Evolutionary conservation across 1,140 invertebrate genomes (phyloP), one percentile per base, ranked within the genome.

Genomic region (Drosophila ananassae): DNA sequence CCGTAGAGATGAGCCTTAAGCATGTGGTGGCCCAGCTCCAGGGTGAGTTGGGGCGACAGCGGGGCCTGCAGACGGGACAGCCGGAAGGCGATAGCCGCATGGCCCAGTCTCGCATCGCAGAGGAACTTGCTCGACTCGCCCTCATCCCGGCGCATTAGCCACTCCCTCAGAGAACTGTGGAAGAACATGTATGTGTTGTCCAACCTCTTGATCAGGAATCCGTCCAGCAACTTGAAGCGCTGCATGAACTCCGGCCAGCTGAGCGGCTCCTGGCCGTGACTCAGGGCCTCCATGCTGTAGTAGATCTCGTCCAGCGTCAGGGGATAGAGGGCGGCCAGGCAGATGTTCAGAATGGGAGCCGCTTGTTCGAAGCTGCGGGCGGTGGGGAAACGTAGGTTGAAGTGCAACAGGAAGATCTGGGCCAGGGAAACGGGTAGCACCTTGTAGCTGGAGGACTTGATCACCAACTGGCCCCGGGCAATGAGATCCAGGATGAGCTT

Each of bases 161-260:
- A 99, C 93, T 99, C 98, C 93, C 98, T 96, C 92, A 99, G 98
- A 8, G 97, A 97, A 1, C 98, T 97, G 92, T 99, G 98, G 92
- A 98, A 98, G 91, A 98, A 98, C 97, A 98, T 98, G 92, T 97
- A 98, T 0, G 97, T 98, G 84, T 97, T 96, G 92, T 99, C 98
- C 57, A 96, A 93, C 46, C 98, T 93, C 89, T 97, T 97, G 55
- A 98, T 96, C 2, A 99, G 93, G 81, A 98, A 97, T 52, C 96
- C 96, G 54, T 95, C 95, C 9, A 98, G 94, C 61, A 95, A 93
- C 92, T 97, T 97, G 78, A 98, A 97, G 85, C 96, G 94, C 84
- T 96, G 95, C 56, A 98, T 93, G 87, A 98, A 98, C 73, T 98
- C 97, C 51, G 97, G 95, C 96, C 97, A 98, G 17, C 76, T 89